These are phyloP conservation scores for Dilophus febrilis DNA, from an alignment of 2,888 invertebrate species.

Conservation along the genomic window DNA sequence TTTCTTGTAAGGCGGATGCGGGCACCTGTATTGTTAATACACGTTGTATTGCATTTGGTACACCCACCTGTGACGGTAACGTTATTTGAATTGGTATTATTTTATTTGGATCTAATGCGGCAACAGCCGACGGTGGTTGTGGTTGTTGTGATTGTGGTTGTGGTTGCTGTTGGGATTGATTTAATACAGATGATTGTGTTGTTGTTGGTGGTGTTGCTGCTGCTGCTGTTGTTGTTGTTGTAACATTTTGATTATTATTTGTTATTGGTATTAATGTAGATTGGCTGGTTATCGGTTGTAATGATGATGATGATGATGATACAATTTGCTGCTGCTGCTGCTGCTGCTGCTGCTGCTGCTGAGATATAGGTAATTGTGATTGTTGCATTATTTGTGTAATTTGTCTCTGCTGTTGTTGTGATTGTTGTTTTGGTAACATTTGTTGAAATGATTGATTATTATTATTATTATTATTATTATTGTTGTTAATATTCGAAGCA, in stretches of 20 bases:
- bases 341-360: conserved; percentile 3
- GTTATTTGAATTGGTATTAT: conserved; percentile 53
- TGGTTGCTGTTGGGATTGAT: conserved; percentile 9
- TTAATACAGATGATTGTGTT: conserved; percentile 4
- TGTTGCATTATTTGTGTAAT: not conserved
- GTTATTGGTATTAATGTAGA: no score
- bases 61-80: conserved; percentile 60
- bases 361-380: conserved; percentile 1
- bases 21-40: conserved; percentile 82
- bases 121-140: conserved; percentile 26
- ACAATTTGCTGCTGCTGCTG: conserved; percentile 5
- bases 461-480: conserved; percentile 3
- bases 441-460: no score
- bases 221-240: conserved; percentile 4
- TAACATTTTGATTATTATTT: no score
- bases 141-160: conserved; percentile 9
- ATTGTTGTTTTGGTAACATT: conserved; percentile 1
- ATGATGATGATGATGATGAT: conserved; percentile 10
- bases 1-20: conserved; percentile 63
- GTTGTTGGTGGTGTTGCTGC: conserved; percentile 5
- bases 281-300: conserved; percentile 2
- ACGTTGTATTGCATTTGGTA: conserved; percentile 49
- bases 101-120: conserved; percentile 34
- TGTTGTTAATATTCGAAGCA: conserved; percentile 3
- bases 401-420: not conserved